These are phyloP conservation scores for Parazoanthus darwini DNA, from an alignment of 92 coral and sea anemone species.

Conservation along the genomic window DNA sequence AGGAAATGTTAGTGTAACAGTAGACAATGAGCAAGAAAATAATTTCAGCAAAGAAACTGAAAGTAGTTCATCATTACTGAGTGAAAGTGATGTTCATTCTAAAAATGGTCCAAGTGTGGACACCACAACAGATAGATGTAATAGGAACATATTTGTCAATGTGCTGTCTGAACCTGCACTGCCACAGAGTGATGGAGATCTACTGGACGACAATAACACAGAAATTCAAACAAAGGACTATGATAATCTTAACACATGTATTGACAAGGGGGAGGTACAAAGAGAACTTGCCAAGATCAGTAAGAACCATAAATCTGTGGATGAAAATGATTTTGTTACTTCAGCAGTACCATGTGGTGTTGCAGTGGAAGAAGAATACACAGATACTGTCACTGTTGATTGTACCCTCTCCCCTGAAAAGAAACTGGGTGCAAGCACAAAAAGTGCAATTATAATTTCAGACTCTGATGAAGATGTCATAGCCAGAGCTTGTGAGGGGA, in stretches of 20 bases:
- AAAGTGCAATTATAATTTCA: slow-evolving; percentile 28
- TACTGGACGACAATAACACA: not conserved
- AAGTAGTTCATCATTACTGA: not conserved
- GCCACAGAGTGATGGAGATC: not conserved
- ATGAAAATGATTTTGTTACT: not conserved
- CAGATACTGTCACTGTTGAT: not conserved
- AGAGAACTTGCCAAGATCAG: not conserved
- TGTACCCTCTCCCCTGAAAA: slow-evolving; percentile 14
- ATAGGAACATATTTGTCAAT: not conserved
- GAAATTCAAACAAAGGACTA: not conserved
- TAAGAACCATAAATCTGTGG: slow-evolving; percentile 1
- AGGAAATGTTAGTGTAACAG: not conserved
- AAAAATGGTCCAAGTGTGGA: not conserved
- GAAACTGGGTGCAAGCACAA: slow-evolving; percentile 11
- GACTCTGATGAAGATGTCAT: slow-evolving; percentile 17
- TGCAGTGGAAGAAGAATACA: not conserved
- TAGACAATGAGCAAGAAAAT: not conserved
- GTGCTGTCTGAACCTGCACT: not conserved
- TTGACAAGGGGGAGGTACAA: not conserved
- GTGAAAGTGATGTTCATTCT: not conserved
- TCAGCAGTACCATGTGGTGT: not conserved
- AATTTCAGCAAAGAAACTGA: not conserved
- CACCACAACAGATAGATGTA: not conserved
- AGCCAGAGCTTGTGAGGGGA: not conserved
- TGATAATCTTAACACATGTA: not conserved